Evolutionary conservation across 2,113 vertebrate species (phyloP).

Genomic region (Sprattus sprattus): DNA sequence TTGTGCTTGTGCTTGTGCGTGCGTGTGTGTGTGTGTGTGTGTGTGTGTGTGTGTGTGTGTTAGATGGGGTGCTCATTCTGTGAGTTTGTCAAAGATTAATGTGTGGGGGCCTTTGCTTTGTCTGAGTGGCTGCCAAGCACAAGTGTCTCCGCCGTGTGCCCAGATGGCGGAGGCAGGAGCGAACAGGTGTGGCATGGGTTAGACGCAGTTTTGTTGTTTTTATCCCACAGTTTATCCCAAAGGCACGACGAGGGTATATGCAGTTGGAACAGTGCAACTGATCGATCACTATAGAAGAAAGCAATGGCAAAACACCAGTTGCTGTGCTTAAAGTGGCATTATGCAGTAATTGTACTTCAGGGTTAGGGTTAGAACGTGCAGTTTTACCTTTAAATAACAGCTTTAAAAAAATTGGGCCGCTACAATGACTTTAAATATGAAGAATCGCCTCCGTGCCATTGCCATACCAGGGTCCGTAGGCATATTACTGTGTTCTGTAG

Average conservation of each 20-base stretch:
- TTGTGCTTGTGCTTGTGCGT: background rate
- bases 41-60: slow-evolving; percentile 22
- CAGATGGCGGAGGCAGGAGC: slow-evolving; percentile 62
- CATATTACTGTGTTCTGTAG: too few relatives aligned
- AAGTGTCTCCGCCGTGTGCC: slow-evolving; percentile 47
- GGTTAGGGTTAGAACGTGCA: too few relatives aligned
- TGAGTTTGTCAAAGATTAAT: slow-evolving; percentile 36
- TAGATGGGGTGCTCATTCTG: slow-evolving; percentile 19
- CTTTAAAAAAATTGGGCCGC: too few relatives aligned
- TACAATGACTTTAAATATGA: too few relatives aligned
- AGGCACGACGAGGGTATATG: slow-evolving; percentile 35
- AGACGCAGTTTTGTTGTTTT: slow-evolving; percentile 43
- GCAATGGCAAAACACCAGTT: background rate
- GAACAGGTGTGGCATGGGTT: slow-evolving; percentile 60
- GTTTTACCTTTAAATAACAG: too few relatives aligned
- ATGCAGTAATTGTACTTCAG: too few relatives aligned
- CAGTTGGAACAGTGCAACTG: background rate
- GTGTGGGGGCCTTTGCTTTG: slow-evolving; percentile 24
- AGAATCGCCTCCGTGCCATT: too few relatives aligned
- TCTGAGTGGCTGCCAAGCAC: slow-evolving; percentile 35
- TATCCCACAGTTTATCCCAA: slow-evolving; percentile 36
- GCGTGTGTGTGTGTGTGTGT: background rate
- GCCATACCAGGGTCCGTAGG: too few relatives aligned
- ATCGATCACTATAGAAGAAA: background rate
- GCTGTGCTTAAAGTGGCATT: too few relatives aligned